These are phyloP conservation scores for Lysiphlebus fabarum DNA, from an alignment of 1,140 invertebrate species.

Conservation along the genomic window DNA sequence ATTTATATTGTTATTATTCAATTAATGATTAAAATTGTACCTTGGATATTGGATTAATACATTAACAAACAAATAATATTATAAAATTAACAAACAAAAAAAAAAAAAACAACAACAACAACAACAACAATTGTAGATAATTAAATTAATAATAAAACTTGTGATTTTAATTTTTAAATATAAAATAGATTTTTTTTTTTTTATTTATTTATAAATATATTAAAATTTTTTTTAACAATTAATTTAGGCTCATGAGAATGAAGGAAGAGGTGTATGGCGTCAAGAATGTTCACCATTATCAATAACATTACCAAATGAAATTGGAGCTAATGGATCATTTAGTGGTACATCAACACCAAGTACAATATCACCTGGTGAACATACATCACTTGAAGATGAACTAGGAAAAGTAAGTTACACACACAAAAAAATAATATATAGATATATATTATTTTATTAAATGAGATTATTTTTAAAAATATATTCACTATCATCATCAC, in stretches of 20 bases:
- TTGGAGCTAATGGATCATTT: slow-evolving; percentile 50
- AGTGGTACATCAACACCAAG: slow-evolving; percentile 61
- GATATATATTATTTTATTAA: not conserved
- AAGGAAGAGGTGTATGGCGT: slow-evolving; percentile 40
- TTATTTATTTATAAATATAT: slow-evolving; percentile 10
- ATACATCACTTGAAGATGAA: slow-evolving; percentile 57
- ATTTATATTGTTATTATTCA: slow-evolving; percentile 16
- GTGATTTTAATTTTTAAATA: no score
- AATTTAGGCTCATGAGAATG: slow-evolving; percentile 41
- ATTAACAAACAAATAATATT: not conserved
- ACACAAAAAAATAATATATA: not conserved
- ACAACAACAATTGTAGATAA: no score
- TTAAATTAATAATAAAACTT: no score
- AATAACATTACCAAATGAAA: slow-evolving; percentile 47
- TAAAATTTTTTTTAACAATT: not conserved
- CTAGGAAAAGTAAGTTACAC: slow-evolving; percentile 47
- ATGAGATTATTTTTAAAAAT: no score
- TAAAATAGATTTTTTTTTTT: slow-evolving; percentile 12
- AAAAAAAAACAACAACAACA: no score
- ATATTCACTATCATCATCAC: not conserved
- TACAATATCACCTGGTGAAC: slow-evolving; percentile 61
- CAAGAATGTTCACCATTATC: slow-evolving; percentile 53
- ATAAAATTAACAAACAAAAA: no score
- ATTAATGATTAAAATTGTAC: slow-evolving; percentile 4
- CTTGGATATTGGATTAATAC: slow-evolving; percentile 1